phyloP scores from a whole-genome alignment of 2,113 vertebrate genomes.

The Centrocercus urophasianus region DNA sequence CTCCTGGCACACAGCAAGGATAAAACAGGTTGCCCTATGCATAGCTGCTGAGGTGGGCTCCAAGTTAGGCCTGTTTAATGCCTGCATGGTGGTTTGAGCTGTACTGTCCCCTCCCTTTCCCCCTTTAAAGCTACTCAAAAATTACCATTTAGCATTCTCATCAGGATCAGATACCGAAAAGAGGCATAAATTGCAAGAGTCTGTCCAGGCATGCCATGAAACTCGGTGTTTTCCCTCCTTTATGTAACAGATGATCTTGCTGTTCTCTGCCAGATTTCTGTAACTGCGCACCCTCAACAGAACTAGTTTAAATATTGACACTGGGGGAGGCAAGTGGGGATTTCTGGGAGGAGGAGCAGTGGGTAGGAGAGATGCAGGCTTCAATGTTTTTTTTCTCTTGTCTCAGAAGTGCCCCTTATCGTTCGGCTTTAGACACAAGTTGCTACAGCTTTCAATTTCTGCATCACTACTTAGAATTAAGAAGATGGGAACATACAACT shows the following conservation, averaged over 20 bases:
- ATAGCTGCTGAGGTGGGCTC: background rate
- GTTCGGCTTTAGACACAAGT: background rate
- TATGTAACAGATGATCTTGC: background rate
- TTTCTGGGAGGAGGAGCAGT: slow-evolving; percentile 13
- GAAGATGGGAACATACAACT: background rate
- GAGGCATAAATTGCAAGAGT: background rate
- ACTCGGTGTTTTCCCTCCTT: background rate
- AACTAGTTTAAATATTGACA: slow-evolving; percentile 43
- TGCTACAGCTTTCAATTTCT: background rate
- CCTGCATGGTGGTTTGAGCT: background rate
- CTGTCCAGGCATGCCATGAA: background rate
- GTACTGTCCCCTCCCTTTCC: background rate
- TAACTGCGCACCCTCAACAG: background rate
- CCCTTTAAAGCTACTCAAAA: background rate
- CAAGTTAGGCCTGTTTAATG: background rate
- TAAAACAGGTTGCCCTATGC: background rate
- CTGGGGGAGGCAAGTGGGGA: background rate
- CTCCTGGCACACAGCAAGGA: background rate
- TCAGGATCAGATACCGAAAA: background rate
- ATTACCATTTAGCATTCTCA: background rate
- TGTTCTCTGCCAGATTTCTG: background rate
- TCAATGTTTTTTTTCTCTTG: background rate
- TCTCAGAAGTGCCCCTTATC: background rate
- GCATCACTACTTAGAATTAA: background rate
- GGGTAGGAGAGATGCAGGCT: background rate